Evolutionary conservation across 2,113 vertebrate species (phyloP), one percentile per base, ranked within the genome.

Genomic region (Budorcas taxicolor): DNA sequence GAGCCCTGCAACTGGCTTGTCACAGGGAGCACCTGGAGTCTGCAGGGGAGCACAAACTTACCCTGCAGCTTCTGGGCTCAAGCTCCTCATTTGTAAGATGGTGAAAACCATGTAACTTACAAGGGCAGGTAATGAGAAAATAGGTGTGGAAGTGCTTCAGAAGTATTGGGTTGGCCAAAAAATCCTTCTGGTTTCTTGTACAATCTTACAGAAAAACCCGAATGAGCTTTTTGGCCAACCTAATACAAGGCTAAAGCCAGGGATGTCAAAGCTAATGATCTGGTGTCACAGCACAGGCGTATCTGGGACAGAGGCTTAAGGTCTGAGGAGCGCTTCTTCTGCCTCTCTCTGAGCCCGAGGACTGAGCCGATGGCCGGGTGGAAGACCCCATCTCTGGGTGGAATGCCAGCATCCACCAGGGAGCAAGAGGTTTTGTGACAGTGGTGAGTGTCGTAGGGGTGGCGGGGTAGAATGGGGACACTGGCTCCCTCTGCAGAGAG

Each of bases 391-490:
- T 40, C 58, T 96, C 81, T 91, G 53, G 71, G 4, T 87, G 86
- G 45, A 52, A 80, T 81, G 58, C 23, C 23, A 74, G 45, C 13
- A 58, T 19, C 62, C 29, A 36, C 21, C 86, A 47, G 36, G 74
- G 16, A 94, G 55, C 29, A 19, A 27, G 71, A 16, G 7, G 6
- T 27, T 40, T 78, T 31, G 71, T 27, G 55, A 71, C 50, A 62
- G 25, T 43, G n/a, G n/a, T 82, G 62, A 50, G 40, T 82, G 43
- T 29, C 2, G 45, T 27, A 52, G 71, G 80, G 53, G 60, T 4
- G 6, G 2, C 0, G 0, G 57, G 31, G 45, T 9, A 5, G 40
- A 29, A 36, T 5, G 45, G 62, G 67, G 21, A 6, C 17, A 12
- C 17, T 16, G 36, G 21, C 9, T 78, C 55, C 53, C 36, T 43